phyloP scores from a whole-genome alignment of 1,140 invertebrate species.

The Tetramorium alpestre region DNA sequence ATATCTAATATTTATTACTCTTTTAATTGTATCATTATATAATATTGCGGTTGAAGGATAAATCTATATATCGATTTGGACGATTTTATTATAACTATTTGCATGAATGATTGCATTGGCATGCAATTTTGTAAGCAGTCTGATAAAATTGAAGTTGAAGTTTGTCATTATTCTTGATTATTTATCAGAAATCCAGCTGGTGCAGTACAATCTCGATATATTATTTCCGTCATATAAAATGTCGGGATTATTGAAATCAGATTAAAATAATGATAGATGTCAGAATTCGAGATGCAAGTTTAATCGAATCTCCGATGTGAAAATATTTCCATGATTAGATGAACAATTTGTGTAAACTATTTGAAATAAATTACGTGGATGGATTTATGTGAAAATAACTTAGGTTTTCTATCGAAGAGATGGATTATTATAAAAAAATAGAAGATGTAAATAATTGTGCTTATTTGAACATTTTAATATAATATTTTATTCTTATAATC shows the following conservation, averaged over 20 bases:
- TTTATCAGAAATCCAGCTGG: constrained; percentile 21
- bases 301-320: constrained; percentile 8
- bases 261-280: constrained; percentile 56
- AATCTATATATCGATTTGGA: not conserved
- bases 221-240: constrained; percentile 46
- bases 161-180: constrained; percentile 38
- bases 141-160: constrained; percentile 30
- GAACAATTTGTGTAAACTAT: not conserved
- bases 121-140: constrained; percentile 13
- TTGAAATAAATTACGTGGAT: constrained; percentile 7
- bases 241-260: constrained; percentile 40
- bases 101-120: not conserved
- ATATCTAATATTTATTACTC: not conserved
- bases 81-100: constrained; percentile 10
- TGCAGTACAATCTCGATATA: constrained; percentile 1
- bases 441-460: not conserved
- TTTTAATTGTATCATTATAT: not conserved
- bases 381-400: not conserved
- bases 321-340: constrained; percentile 37
- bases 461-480: not conserved
- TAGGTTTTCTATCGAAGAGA: not conserved
- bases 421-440: constrained; percentile 5
- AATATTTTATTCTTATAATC: not conserved
- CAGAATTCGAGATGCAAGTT: constrained; percentile 20
- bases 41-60: not conserved